Conservation (phyloP, 2,888 invertebrate genomes). For the Tipula vernalis region DNA sequence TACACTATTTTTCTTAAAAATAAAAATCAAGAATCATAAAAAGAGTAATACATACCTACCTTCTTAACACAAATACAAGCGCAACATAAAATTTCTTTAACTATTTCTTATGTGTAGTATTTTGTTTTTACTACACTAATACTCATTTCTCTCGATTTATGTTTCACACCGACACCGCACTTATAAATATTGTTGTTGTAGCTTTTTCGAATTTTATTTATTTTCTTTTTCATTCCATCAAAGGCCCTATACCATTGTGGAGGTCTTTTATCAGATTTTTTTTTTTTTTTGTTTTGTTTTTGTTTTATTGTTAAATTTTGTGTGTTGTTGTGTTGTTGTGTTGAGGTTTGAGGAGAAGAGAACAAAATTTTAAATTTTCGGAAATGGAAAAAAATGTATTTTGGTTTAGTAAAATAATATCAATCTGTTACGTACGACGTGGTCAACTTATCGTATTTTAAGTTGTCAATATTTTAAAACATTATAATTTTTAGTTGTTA, state of each 20-base stretch:
- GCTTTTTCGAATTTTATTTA: neutral
- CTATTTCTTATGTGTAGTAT: neutral
- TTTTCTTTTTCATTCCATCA: constrained; percentile 8
- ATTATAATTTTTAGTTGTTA: neutral
- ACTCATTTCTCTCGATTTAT: neutral
- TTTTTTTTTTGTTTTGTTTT: neutral
- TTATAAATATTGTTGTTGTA: neutral
- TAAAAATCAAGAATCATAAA: neutral
- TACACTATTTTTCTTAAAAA: neutral
- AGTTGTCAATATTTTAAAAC: neutral
- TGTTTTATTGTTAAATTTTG: no score
- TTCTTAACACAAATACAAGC: neutral
- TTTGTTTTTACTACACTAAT: neutral
- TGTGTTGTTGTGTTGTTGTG: neutral
- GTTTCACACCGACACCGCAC: neutral
- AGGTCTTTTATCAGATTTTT: neutral
- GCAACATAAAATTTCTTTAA: neutral
- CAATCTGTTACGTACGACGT: neutral
- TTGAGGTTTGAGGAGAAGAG: no score
- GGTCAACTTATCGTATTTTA: neutral
- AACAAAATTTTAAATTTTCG: neutral
- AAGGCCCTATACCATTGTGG: constrained; percentile 5
- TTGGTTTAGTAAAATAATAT: neutral
- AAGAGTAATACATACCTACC: neutral
- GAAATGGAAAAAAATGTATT: neutral